Conservation (phyloP, 2,888 invertebrate genomes). For the Himalopsyche anomala region DNA sequence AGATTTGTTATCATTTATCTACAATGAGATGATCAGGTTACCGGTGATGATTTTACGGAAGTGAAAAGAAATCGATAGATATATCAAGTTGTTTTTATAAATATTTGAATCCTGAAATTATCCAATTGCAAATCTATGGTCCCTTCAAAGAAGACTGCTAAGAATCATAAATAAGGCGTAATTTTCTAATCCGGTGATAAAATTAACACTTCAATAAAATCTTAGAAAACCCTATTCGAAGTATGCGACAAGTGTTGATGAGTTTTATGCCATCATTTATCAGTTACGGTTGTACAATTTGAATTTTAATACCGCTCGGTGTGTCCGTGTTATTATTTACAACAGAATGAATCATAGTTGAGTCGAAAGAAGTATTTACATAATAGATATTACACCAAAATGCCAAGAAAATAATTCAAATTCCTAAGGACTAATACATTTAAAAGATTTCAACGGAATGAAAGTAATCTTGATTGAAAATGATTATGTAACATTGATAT, state of each 20-base stretch:
- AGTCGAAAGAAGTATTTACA: constrained; percentile 42
- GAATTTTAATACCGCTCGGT: background rate
- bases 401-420: constrained; percentile 36
- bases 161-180: background rate
- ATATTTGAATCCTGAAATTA: background rate
- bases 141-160: constrained; percentile 17
- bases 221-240: background rate
- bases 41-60: background rate
- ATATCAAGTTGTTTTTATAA: background rate
- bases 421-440: constrained; percentile 60
- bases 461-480: constrained; percentile 64
- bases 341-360: constrained; percentile 35
- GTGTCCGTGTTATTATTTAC: constrained; percentile 13
- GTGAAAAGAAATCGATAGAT: background rate
- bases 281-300: background rate
- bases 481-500: constrained; percentile 60
- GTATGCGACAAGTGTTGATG: constrained; percentile 5
- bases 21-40: constrained; percentile 34
- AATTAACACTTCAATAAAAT: background rate
- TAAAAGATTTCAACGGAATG: constrained; percentile 61
- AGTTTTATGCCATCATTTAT: background rate
- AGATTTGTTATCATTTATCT: constrained; percentile 43
- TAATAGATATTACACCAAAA: constrained; percentile 34
- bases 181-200: background rate
- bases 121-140: constrained; percentile 17